A percentile compares a stretch with the other conserved stretches of the same genome.
Evolutionary conservation across 2,113 vertebrate species (phyloP).

Genomic region (Phrynocephalus versicolor): DNA sequence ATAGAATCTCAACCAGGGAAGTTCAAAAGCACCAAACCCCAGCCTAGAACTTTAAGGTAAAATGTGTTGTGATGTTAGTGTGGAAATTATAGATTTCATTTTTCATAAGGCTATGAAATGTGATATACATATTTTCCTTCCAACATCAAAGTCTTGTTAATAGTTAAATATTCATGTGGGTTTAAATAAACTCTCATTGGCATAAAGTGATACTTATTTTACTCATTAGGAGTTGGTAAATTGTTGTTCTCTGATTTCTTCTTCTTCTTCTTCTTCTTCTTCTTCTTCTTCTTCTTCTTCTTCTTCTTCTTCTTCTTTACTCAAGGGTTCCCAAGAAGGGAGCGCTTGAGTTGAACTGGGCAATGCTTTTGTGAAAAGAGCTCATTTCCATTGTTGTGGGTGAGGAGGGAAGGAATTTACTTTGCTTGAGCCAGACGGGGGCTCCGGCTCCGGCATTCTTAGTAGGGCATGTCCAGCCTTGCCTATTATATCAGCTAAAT

Average conservation of each 20-base stretch:
- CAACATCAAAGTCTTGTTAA: constrained; percentile 70
- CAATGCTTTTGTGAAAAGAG: constrained; percentile 54
- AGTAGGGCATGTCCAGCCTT: constrained; percentile 55
- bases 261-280: too few species aligned
- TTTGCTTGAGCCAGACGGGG: constrained; percentile 49
- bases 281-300: too few species aligned
- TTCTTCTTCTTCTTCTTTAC: constrained; percentile 27
- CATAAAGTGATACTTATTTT: constrained; percentile 75
- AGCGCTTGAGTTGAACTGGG: constrained; percentile 59
- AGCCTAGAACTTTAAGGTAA: constrained; percentile 40
- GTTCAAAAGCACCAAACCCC: constrained; percentile 62
- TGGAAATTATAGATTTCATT: constrained; percentile 56
- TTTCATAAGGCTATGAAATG: constrained; percentile 74
- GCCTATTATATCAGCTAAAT: constrained; percentile 56
- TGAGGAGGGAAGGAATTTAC: background rate
- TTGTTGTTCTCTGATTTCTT: constrained; percentile 67
- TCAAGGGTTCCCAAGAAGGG: constrained; percentile 63
- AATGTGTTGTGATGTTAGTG: background rate
- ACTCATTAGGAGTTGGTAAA: constrained; percentile 71
- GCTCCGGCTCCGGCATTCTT: constrained; percentile 44
- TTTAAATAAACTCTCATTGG: constrained; percentile 64
- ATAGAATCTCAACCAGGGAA: constrained; percentile 16
- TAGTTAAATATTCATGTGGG: constrained; percentile 74
- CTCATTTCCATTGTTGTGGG: constrained; percentile 32
- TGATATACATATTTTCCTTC: constrained; percentile 73